These are phyloP conservation scores for Listrodromus nycthemerus DNA, from an alignment of 2,888 invertebrate species.

Conservation along the genomic window DNA sequence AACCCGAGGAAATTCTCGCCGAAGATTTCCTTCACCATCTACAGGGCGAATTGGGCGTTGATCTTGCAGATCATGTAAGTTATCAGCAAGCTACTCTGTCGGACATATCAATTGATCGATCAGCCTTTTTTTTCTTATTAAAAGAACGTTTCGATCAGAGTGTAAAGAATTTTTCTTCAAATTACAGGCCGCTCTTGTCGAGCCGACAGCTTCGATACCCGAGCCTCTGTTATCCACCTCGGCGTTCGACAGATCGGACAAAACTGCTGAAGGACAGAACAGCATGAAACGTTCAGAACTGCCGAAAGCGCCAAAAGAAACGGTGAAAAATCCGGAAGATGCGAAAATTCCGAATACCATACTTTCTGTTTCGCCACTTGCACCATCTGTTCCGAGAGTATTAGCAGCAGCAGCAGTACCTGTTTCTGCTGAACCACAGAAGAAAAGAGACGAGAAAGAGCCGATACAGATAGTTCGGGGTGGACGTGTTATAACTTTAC, in stretches of 20 bases:
- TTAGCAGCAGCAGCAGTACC: slow-evolving; percentile 48
- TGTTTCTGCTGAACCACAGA: slow-evolving; percentile 78
- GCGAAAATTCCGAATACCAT: slow-evolving; percentile 34
- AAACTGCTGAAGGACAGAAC: slow-evolving; percentile 23
- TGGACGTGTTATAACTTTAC: slow-evolving; percentile 91
- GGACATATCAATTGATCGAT: neutral
- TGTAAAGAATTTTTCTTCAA: neutral
- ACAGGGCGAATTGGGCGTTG: slow-evolving; percentile 81
- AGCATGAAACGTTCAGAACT: slow-evolving; percentile 21
- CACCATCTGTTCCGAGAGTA: slow-evolving; percentile 61
- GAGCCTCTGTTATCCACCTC: slow-evolving; percentile 72
- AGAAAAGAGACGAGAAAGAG: slow-evolving; percentile 85
- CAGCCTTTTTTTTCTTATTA: neutral
- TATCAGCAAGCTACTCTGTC: neutral
- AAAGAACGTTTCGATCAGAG: neutral
- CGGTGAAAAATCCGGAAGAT: slow-evolving; percentile 37
- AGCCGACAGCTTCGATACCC: slow-evolving; percentile 67
- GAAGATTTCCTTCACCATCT: slow-evolving; percentile 78
- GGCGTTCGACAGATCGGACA: slow-evolving; percentile 56
- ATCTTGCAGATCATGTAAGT: slow-evolving; percentile 78
- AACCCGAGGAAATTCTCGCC: slow-evolving; percentile 81
- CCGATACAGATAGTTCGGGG: slow-evolving; percentile 91
- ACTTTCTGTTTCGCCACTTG: slow-evolving; percentile 39
- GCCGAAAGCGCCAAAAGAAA: neutral
- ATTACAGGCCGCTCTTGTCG: slow-evolving; percentile 75